Base-by-base conservation (phyloP, 1,140 invertebrate species). In the Pachypsylla venusta region DNA sequence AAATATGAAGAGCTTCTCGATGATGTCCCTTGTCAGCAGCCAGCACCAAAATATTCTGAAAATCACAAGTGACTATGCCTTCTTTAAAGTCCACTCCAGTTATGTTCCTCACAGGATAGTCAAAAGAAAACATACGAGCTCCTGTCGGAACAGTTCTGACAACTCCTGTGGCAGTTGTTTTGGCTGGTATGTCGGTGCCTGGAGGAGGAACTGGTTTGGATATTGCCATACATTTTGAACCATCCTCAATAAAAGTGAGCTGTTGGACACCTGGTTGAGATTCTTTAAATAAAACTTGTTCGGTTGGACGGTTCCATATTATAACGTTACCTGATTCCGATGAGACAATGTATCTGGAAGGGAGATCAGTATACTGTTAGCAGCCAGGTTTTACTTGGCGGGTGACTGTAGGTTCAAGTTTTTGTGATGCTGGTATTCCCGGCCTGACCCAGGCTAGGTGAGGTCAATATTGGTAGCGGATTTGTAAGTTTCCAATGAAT, bases 301-400 rank as follows among this genome's bases (percentile, higher is more conserved):
- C 82, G 1, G 84, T 85, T 28, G 81, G 74, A n/a, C 90, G 76
- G 65, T 93, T 87, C 94, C 94, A 98, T 24, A 97, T 81, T 0
- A 98, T 71, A 24, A 98, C 76, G 67, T 90, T 89, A 0, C 92
- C 93, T 1, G 91, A 94, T 69, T 98, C 94, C 0, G 89, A 85
- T 0, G 90, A 91, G 13, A 95, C 76, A 0, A 98, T 87, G 64
- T 81, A 81, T 59, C 80, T 81, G 57, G 57, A 70, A 59, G 22
- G 61, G 57, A 48, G 61, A n/a, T n/a, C n/a, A n/a, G n/a, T n/a
- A n/a, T n/a, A n/a, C n/a, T n/a, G n/a, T n/a, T n/a, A n/a, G n/a
- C n/a, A n/a, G n/a, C n/a, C n/a, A n/a, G n/a, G n/a, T n/a, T n/a
- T n/a, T n/a, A n/a, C n/a, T n/a, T n/a, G n/a, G n/a, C n/a, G n/a